Base-by-base conservation (phyloP, 2,888 invertebrate species). In the Flexamia atlantica region DNA sequence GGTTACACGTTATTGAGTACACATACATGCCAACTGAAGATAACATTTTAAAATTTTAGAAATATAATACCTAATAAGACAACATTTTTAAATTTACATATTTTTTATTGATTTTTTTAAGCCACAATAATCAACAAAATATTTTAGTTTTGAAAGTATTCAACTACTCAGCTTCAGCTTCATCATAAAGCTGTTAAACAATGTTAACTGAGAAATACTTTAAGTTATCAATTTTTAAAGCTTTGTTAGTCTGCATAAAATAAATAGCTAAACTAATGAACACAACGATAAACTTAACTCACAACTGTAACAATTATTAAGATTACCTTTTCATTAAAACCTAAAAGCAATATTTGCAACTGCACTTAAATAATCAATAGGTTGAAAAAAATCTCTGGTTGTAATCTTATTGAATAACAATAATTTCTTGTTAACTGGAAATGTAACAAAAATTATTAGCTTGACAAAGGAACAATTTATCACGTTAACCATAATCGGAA, bases 201-300 rank as follows among this genome's bases (percentile, higher is more conserved):
- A 46, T 12, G 17, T 46, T 46, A 46, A 46, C 7, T 17, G 46
- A 46, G 3, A 12, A 7, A 17, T 9, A 46, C 17, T 46, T 12
- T 20, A 1, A 7, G 53, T 53, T 53, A 23, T 7, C 53, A 2
- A 20, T 5, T 53, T 9, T 0, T 23, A 53, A 53, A 17, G 23
- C 23, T 1, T 53, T 53, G 20, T 53, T 53, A 20, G 2, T 23
- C 3, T 23, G 3, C 23, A 4, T 20, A 4, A 17, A 46, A 46
- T 23, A 53, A n/a, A 53, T 5, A 53, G 23, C 23, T 53, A 23
- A 20, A 23, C 23, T 23, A 53, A 23, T 23, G 5, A 53, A 53
- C 20, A 53, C 53, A 53, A 53, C 53, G 23, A 53, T 53, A 53
- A 53, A 53, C 53, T 53, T 23, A 53, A 53, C 53, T n/a, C 23